These are phyloP conservation scores for Penaeus chinensis DNA, from an alignment of 1,140 invertebrate genomes.

Conservation along the genomic window DNA sequence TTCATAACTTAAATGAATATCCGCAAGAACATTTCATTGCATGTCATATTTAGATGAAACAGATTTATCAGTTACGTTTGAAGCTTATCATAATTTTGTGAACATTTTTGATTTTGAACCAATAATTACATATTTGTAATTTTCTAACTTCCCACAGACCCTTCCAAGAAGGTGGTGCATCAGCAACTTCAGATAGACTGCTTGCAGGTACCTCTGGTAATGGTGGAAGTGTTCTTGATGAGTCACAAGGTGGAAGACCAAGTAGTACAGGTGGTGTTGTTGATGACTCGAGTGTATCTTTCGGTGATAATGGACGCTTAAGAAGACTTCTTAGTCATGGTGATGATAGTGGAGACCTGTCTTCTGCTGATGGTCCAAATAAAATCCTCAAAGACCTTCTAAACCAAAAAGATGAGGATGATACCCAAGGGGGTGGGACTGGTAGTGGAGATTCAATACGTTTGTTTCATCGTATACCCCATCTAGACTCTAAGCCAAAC, in stretches of 20 bases:
- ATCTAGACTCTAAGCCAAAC: slow-evolving; percentile 28
- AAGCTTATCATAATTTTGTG: too few species aligned
- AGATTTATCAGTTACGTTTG: too few species aligned
- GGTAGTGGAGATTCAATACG: slow-evolving; percentile 36
- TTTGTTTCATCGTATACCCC: slow-evolving; percentile 31
- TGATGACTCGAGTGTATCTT: slow-evolving; percentile 33
- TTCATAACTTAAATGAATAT: too few species aligned
- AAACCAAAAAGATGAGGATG: slow-evolving; percentile 57
- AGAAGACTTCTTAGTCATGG: slow-evolving; percentile 41
- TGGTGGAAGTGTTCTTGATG: slow-evolving; percentile 42
- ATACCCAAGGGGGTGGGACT: slow-evolving; percentile 10
- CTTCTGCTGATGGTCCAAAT: slow-evolving; percentile 51
- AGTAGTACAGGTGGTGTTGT: slow-evolving; percentile 43
- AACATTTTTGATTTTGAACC: too few species aligned
- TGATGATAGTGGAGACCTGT: slow-evolving; percentile 33
- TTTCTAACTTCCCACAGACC: slow-evolving; percentile 19
- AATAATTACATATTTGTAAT: background rate
- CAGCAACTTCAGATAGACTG: slow-evolving; percentile 41
- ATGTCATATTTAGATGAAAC: too few species aligned
- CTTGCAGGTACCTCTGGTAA: slow-evolving; percentile 50
- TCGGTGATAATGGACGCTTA: slow-evolving; percentile 37
- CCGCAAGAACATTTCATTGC: too few species aligned
- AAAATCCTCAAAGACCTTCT: slow-evolving; percentile 56
- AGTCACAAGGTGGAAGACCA: slow-evolving; percentile 34
- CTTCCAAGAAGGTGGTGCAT: slow-evolving; percentile 50